These are phyloP conservation scores for Drosophila truncata DNA, from an alignment of 1,140 invertebrate genomes.

Conservation along the genomic window DNA sequence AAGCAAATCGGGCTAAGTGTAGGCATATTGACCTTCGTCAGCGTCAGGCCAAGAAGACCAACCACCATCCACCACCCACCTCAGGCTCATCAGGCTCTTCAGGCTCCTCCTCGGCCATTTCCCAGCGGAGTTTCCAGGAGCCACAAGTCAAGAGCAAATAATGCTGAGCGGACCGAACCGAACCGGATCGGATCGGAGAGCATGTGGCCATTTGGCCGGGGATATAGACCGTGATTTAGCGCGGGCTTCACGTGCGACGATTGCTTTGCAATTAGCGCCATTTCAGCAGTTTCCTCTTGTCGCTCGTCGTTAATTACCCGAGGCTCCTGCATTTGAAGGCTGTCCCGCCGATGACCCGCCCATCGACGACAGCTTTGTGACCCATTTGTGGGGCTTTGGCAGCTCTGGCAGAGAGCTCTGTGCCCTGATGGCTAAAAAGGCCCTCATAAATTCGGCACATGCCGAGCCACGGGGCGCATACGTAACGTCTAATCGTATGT, in stretches of 20 bases:
- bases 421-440: conserved; percentile 46
- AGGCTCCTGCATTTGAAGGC: conserved; percentile 47
- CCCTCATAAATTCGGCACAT: conserved; percentile 65
- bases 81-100: background rate
- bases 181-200: conserved; percentile 10
- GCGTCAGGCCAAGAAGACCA: conserved; percentile 22
- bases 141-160: conserved; percentile 44
- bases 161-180: conserved; percentile 41
- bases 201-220: conserved; percentile 20
- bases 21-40: conserved; percentile 79
- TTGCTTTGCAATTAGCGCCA: conserved; percentile 82
- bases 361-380: conserved; percentile 72
- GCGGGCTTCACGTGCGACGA: conserved; percentile 66
- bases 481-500: conserved; percentile 56
- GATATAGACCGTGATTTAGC: conserved; percentile 62
- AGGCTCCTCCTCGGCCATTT: conserved; percentile 14
- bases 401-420: background rate
- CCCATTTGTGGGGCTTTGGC: conserved; percentile 45
- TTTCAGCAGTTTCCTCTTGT: conserved; percentile 65
- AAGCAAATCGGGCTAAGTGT: conserved; percentile 80
- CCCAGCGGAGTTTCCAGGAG: conserved; percentile 36
- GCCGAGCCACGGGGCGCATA: conserved; percentile 65
- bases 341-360: conserved; percentile 50
- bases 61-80: background rate
- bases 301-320: conserved; percentile 57